Base-by-base conservation (phyloP, 2,113 vertebrate genomes). In the Peromyscus californicus region DNA sequence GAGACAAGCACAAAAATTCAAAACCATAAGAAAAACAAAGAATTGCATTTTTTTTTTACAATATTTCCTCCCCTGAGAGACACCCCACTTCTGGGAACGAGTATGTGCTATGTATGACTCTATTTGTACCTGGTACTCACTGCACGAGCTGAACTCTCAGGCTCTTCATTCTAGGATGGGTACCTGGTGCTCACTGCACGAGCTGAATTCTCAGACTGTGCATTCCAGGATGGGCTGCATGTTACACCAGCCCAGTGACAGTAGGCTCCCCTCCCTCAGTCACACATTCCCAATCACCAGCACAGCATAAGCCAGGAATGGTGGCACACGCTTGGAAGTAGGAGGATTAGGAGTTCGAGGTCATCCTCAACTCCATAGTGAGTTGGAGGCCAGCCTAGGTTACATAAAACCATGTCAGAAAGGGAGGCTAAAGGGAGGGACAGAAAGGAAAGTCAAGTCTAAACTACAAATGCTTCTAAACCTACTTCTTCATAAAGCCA, bases 61-160 rank as follows among this genome's bases (percentile, higher is more conserved):
- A n/a, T 91, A 95, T 96, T 92, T 92, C 42, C 93, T 36, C 80
- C 57, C 33, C 15, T 91, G 90, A 31, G 51, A 97, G 51, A n/a
- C 72, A 12, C 75, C 57, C 75, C 16, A n/a, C 33, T 91, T 69
- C 72, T 91, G 45, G 13, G 5, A 95, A 36, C 2, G 7, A 22
- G 24, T n/a, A 1, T 54, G 16, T 51, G 16, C 13, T 7, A 0
- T 83, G 45, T 69, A 17, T 54, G 29, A 33, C 33, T 93, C 82
- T 31, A 48, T 74, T 59, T 89, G 5, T 16, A 65, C n/a, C 36
- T 87, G 39, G 29, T 90, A 9, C 54, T 75, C 45, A 78, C 1
- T 65, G 33, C 57, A 36, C 7, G 5, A 78, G 33, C 39, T 51
- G 48, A 79, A 61, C 31, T 59, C 26, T 39, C 59, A 61, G 36